Evolutionary conservation across 2,888 invertebrate species (phyloP).

Genomic region (Chrysopilus asiliformis): DNA sequence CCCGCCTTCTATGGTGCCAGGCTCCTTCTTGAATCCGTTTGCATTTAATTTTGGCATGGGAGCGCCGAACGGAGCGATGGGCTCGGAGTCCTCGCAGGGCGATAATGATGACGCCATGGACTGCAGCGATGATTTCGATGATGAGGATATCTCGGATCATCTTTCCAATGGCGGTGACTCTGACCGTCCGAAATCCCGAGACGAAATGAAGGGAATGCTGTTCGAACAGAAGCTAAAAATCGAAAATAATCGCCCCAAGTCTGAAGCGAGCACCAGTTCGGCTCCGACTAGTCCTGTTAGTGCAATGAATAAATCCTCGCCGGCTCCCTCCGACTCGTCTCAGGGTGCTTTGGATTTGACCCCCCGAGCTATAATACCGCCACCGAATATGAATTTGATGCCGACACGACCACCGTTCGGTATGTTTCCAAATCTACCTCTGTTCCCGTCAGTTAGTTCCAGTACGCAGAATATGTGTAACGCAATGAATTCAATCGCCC

Average conservation of each 20-base stretch:
- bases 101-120: conserved; percentile 36
- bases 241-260: conserved; percentile 24
- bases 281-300: conserved; percentile 27
- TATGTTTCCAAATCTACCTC: conserved; percentile 34
- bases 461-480: conserved; percentile 60
- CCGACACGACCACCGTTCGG: conserved; percentile 30
- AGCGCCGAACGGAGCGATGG: conserved; percentile 26
- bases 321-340: conserved; percentile 37
- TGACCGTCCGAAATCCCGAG: conserved; percentile 29
- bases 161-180: conserved; percentile 29
- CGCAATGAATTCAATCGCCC: conserved; percentile 69
- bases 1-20: conserved; percentile 42
- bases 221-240: conserved; percentile 34
- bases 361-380: conserved; percentile 33
- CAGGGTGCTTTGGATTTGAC: conserved; percentile 47
- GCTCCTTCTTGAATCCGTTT: conserved; percentile 35
- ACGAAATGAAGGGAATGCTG: conserved; percentile 32
- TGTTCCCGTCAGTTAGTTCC: conserved; percentile 35
- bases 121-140: conserved; percentile 33
- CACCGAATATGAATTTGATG: conserved; percentile 7
- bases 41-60: conserved; percentile 32
- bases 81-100: conserved; percentile 34
- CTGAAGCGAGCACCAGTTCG: conserved; percentile 24
- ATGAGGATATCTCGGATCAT: conserved; percentile 29
- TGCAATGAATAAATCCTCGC: conserved; percentile 27